A percentile compares a stretch with the other conserved stretches of the same genome.
Conservation (phyloP, 2,797 vertebrate species). For the Emydoidea blandingii region DNA sequence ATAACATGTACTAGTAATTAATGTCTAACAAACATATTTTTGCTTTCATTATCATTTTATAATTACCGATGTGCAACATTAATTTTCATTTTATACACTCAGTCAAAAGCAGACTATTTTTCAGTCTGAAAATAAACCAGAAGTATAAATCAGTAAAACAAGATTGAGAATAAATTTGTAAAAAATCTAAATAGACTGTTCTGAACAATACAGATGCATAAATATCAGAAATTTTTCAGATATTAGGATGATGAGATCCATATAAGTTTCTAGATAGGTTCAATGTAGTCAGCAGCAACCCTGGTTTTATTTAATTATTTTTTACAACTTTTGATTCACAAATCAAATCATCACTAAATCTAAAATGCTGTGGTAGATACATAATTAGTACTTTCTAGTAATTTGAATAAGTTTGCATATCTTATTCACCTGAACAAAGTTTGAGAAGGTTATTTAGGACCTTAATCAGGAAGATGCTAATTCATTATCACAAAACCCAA, state of each 20-base stretch:
- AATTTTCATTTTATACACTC: background rate
- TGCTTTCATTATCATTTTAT: background rate
- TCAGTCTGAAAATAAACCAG: background rate
- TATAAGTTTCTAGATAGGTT: background rate
- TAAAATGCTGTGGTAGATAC: background rate
- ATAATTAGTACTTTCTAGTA: background rate
- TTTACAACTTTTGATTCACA: background rate
- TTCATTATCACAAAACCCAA: background rate
- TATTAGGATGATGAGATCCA: background rate
- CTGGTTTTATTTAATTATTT: background rate
- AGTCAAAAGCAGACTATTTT: background rate
- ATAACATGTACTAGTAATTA: background rate
- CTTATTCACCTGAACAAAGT: background rate
- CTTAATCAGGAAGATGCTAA: background rate
- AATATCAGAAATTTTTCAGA: background rate
- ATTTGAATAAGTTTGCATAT: background rate
- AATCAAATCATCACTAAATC: background rate
- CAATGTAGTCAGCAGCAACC: background rate
- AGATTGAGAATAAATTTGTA: background rate
- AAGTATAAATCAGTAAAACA: background rate
- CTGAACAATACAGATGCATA: rapidly evolving
- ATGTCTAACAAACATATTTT: background rate
- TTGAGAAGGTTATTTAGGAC: background rate
- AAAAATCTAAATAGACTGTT: background rate
- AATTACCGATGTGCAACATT: background rate